phyloP scores from a whole-genome alignment of 2,113 vertebrate species.

The Gopherus evgoodei region DNA sequence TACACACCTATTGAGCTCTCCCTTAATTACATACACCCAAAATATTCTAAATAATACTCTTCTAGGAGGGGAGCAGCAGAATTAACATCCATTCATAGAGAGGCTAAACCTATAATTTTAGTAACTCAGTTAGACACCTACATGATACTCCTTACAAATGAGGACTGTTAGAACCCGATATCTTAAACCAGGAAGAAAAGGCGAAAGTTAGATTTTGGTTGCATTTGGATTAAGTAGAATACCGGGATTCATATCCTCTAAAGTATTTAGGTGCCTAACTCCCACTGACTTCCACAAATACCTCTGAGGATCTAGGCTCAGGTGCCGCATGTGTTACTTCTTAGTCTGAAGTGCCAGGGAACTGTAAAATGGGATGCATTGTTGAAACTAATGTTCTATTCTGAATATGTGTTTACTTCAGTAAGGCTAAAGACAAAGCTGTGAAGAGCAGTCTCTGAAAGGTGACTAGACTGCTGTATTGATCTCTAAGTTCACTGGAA shows the following conservation, averaged over 20 bases:
- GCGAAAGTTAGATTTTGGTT: constrained; percentile 20
- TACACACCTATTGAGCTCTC: background rate
- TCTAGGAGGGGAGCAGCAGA: background rate
- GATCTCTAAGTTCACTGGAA: constrained; percentile 69
- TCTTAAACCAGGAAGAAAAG: background rate
- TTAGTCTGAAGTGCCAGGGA: constrained; percentile 6
- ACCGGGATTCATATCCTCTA: background rate
- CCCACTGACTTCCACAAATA: background rate
- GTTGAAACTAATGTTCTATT: constrained; percentile 1
- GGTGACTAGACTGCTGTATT: constrained; percentile 60
- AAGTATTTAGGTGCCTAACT: background rate
- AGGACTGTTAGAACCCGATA: background rate
- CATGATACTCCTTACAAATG: background rate
- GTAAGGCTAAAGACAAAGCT: background rate
- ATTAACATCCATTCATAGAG: background rate
- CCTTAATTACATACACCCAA: background rate
- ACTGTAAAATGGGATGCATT: background rate
- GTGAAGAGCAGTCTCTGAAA: background rate
- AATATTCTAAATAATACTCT: background rate
- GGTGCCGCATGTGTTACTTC: background rate
- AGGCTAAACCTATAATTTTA: background rate
- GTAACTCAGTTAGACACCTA: background rate
- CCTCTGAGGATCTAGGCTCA: background rate
- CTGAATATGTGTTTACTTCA: background rate
- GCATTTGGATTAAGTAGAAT: constrained; percentile 9